phyloP scores from a whole-genome alignment of 53 echinoderm and acorn worm species.

The Antedon mediterranea region DNA sequence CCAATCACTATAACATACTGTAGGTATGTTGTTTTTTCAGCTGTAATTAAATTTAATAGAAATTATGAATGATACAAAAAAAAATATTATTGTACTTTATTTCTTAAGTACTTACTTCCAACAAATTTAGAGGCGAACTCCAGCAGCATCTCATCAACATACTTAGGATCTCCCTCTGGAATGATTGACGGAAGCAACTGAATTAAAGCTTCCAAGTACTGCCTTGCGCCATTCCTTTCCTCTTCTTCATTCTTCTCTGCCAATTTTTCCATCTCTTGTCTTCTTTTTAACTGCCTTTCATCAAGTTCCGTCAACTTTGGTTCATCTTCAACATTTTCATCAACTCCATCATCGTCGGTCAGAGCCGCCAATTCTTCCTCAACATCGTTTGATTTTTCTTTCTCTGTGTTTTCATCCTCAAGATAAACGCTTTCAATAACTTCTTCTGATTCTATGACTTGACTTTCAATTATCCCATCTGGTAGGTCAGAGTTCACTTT shows the following conservation, averaged over 20 bases:
- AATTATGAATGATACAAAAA: too few relatives aligned
- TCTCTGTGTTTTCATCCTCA: slow-evolving; percentile 8
- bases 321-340: background rate
- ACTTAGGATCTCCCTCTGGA: slow-evolving; percentile 34
- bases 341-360: background rate
- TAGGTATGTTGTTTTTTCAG: too few relatives aligned
- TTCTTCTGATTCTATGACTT: background rate
- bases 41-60: too few relatives aligned
- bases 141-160: slow-evolving; percentile 62
- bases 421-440: slow-evolving; percentile 7
- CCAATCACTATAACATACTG: too few relatives aligned
- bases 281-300: slow-evolving; percentile 36
- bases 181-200: slow-evolving; percentile 53
- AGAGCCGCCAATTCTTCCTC: slow-evolving; percentile 1
- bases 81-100: too few relatives aligned
- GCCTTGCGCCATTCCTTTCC: slow-evolving; percentile 70
- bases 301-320: slow-evolving; percentile 4
- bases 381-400: background rate
- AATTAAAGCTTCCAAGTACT: slow-evolving; percentile 68
- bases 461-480: slow-evolving; percentile 1
- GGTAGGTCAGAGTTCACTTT: background rate
- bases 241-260: slow-evolving; percentile 57
- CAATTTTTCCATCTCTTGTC: slow-evolving; percentile 33
- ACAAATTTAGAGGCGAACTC: slow-evolving; percentile 87
- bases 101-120: slow-evolving; percentile 74